Evolutionary conservation across 2,888 invertebrate species (phyloP).

Genomic region (Aquatica leii): DNA sequence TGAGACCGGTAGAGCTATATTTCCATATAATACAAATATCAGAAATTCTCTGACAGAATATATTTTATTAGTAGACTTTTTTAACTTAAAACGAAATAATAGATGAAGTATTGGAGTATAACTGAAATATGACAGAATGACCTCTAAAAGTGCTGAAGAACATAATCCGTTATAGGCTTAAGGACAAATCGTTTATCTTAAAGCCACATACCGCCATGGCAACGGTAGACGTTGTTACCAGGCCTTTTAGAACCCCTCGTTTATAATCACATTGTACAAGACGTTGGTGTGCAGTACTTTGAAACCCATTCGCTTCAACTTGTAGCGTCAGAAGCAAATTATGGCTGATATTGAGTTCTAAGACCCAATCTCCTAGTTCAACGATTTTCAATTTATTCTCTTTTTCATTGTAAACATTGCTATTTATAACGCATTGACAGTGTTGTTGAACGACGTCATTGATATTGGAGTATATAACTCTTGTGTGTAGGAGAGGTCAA

Average conservation of each 20-base stretch:
- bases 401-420: constrained; percentile 45
- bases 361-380: constrained; percentile 49
- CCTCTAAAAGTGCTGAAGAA: constrained; percentile 50
- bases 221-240: constrained; percentile 47
- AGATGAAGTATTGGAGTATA: too few relatives aligned
- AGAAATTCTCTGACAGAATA: too few relatives aligned
- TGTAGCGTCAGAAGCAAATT: constrained; percentile 48
- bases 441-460: constrained; percentile 34
- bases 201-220: constrained; percentile 51
- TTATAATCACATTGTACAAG: constrained; percentile 49
- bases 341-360: constrained; percentile 49
- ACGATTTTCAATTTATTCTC: constrained; percentile 46
- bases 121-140: too few relatives aligned
- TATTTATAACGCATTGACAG: constrained; percentile 43
- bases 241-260: constrained; percentile 49
- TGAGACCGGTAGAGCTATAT: too few relatives aligned
- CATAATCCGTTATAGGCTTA: constrained; percentile 47
- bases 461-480: constrained; percentile 46
- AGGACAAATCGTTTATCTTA: constrained; percentile 50
- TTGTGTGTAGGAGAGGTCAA: constrained; percentile 30
- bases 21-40: too few relatives aligned
- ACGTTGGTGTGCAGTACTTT: constrained; percentile 31
- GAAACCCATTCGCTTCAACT: constrained; percentile 49
- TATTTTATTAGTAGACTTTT: too few relatives aligned
- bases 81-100: too few relatives aligned